These are phyloP conservation scores for Allolobophora icterica DNA, from an alignment of 2,888 invertebrate species.

Conservation along the genomic window DNA sequence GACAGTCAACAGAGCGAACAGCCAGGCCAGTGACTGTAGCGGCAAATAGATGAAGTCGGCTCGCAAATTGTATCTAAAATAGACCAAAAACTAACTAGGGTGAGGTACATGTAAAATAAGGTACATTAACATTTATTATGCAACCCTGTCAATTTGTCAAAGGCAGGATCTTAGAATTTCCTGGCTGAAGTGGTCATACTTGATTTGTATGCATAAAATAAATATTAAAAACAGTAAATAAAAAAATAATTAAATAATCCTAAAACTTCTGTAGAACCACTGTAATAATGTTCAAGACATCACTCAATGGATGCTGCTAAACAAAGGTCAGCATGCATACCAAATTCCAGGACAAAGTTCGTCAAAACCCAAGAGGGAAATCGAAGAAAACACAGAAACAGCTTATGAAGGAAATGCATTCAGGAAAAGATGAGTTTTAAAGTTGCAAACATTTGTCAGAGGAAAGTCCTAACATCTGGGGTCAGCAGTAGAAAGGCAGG, in stretches of 20 bases:
- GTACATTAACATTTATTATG: neutral
- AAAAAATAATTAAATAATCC: neutral
- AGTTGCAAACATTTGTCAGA: too few species aligned
- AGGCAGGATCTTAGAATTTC: neutral
- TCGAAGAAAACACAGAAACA: too few species aligned
- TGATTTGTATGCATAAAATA: neutral
- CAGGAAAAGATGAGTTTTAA: too few species aligned
- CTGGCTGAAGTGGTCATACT: neutral
- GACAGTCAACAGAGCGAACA: constrained; percentile 79
- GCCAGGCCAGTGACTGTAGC: constrained; percentile 84
- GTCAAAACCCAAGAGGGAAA: too few species aligned
- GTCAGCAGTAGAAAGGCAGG: too few species aligned
- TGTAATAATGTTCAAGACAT: too few species aligned
- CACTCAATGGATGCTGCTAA: too few species aligned
- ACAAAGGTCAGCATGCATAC: too few species aligned
- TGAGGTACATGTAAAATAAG: constrained; percentile 9
- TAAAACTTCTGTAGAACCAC: too few species aligned
- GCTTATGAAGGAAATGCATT: too few species aligned
- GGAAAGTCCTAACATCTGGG: too few species aligned
- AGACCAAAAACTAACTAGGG: constrained; percentile 37
- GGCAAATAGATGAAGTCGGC: constrained; percentile 86
- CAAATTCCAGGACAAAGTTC: too few species aligned
- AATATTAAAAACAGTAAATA: neutral
- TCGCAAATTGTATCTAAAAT: constrained; percentile 79
- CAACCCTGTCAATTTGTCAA: neutral